Conservation (phyloP, 2,113 vertebrate species). For the Ophiodon elongatus region DNA sequence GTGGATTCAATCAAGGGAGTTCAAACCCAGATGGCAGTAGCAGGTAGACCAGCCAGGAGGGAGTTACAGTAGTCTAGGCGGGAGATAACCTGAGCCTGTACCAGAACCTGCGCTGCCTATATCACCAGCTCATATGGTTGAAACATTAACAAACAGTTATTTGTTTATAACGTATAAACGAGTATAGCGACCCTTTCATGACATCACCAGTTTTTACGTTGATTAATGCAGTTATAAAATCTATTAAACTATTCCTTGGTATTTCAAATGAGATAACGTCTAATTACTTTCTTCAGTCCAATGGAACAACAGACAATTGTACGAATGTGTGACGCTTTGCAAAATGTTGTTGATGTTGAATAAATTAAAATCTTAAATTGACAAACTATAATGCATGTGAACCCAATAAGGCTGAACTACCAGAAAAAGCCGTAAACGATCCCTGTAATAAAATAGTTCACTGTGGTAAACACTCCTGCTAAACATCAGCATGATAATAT, state of each 20-base stretch:
- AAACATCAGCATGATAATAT: background rate
- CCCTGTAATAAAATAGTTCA: background rate
- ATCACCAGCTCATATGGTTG: background rate
- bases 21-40: too few relatives aligned
- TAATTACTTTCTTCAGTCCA: background rate
- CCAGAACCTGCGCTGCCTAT: too few relatives aligned
- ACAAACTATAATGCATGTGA: background rate
- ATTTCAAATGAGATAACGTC: conserved; percentile 1
- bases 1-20: too few relatives aligned
- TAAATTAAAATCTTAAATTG: background rate
- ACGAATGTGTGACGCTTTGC: background rate
- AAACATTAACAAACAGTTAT: background rate
- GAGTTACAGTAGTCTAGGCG: too few relatives aligned
- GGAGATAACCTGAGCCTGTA: too few relatives aligned
- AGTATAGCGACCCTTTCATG: too few relatives aligned
- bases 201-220: background rate
- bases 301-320: background rate
- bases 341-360: background rate
- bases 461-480: background rate
- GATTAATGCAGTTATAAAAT: conserved; percentile 33
- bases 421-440: background rate
- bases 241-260: background rate
- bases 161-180: background rate
- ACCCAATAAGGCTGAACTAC: background rate
- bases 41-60: too few relatives aligned